Base-by-base conservation (phyloP, 2,888 invertebrate genomes). In the Torymus aiolomorphi region DNA sequence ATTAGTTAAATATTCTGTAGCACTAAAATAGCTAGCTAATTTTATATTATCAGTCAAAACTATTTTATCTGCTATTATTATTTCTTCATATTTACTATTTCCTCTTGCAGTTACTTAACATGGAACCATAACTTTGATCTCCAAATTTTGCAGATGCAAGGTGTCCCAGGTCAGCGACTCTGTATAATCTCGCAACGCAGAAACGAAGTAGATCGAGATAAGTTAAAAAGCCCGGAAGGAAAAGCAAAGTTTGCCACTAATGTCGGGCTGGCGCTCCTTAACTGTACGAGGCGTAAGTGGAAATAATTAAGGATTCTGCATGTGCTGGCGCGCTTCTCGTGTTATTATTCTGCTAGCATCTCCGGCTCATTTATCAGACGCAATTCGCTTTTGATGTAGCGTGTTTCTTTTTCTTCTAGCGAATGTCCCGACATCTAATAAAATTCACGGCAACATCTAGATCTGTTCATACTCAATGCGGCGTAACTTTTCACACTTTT, bases 291-390 rank as follows among this genome's bases (percentile, higher is more conserved):
- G 12, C 42, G 51, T 57, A 62, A 76, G 67, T 73, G 56, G 57
- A 76, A 76, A 73, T 76, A 62, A 72, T 76, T 76, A 57, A 62
- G 31, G 57, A 76, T 80, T 80, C 80, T 31, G 42, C 67, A 61
- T 72, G 76, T 76, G 67, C n/a, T 61, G 13, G n/a, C 14, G 24
- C 16, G 52, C 65, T 71, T 56, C 65, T 57, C 11, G 56, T 73
- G 52, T 73, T 80, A 69, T 76, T 76, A 80, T 73, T 80, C 80
- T 49, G 62, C 20, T 73, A 76, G 63, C 67, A 73, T 69, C 51
- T 56, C 62, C 18, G 56, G 51, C 20, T 80, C 67, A 4, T 76
- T 80, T 76, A 61, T 67, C 42, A 80, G 67, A 57, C 49, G 65
- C 49, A 66, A 20, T 72, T 76, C 66, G 71, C 52, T 61, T 71